Evolutionary conservation across 2,113 vertebrate species (phyloP), one percentile per base, ranked within the genome.

Genomic region (Dermatemys mawii): DNA sequence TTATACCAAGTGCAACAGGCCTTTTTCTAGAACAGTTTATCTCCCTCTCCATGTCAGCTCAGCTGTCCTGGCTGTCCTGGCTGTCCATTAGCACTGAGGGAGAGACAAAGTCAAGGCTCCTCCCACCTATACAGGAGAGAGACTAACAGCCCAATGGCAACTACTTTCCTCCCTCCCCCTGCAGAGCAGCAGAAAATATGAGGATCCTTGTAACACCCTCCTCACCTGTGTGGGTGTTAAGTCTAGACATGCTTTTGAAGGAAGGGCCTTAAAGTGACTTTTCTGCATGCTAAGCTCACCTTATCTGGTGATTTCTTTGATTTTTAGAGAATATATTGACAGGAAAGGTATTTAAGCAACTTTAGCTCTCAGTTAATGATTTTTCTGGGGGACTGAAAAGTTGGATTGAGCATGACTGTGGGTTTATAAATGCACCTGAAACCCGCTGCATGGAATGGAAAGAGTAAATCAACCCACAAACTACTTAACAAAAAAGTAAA

Each of bases 31-130:
- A 8, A 38, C 19, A 38, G 9, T 8, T 38, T 41, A 79, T 16
- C 35, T 83, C 27, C 14, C 29, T 79, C 84, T 88, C 50, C 3
- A 0, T 4, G 3, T 21, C 41, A 86, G 19, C 3, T 91, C 81
- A 53, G 32, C 57, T 57, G 24, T 86, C 27, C 21, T 41, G 38
- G 0, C 0, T n/a, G n/a, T n/a, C n/a, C n/a, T n/a, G n/a, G n/a
- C 6, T 51, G 8, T 13, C 29, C 17, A 38, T 70, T 17, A n/a
- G 63, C n/a, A 70, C 19, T 22, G 35, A 21, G 16, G 63, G 35
- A 73, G 35, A 51, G 38, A 19, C 48, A 91, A 78, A 29, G 50
- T 6, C 5, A 7, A 46, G 5, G 5, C 55, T 53, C 21, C 11
- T 46, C 70, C 26, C 19, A 26, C 53, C 81, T 29, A 4, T 54